Conservation (phyloP, 2,797 vertebrate genomes). For the Salmo trutta region DNA sequence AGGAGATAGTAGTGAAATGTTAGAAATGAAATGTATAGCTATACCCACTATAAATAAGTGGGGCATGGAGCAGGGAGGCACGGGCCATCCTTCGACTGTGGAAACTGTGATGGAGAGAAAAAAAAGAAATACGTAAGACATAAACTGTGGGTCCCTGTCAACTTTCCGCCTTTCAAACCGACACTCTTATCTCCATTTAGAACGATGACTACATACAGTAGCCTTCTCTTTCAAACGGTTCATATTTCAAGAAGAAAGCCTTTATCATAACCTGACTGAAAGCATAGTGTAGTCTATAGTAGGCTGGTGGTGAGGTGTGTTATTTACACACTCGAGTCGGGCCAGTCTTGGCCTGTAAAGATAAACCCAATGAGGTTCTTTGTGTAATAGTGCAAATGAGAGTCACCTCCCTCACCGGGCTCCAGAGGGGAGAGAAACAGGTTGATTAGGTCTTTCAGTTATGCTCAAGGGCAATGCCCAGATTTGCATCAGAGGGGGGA, state of each 20-base stretch:
- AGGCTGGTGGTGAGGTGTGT: constrained; percentile 63
- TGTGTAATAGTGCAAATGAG: constrained; percentile 97
- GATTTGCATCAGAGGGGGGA: constrained; percentile 92
- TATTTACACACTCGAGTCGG: constrained; percentile 85
- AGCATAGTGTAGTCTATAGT: constrained; percentile 5
- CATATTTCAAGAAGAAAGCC: constrained; percentile 57
- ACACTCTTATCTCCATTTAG: constrained; percentile 57
- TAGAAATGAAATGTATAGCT: not conserved
- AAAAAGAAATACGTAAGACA: constrained; percentile 44
- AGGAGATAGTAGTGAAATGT: constrained; percentile 33
- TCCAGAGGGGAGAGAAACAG: constrained; percentile 74
- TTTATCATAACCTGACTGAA: not conserved
- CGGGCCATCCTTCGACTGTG: constrained; percentile 32
- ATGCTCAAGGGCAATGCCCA: constrained; percentile 99
- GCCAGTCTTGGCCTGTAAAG: constrained; percentile 79
- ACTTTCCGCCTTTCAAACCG: constrained; percentile 54
- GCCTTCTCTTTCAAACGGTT: constrained; percentile 66
- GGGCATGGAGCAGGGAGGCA: constrained; percentile 37
- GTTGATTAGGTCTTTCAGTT: constrained; percentile 99
- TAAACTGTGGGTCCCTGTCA: constrained; percentile 49
- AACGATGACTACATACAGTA: constrained; percentile 64
- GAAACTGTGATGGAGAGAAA: not conserved
- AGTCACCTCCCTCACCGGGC: constrained; percentile 60
- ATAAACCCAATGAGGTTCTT: constrained; percentile 99
- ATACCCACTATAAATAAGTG: not conserved